phyloP scores from a whole-genome alignment of 2,888 invertebrate species.

The Anaspis maculata region DNA sequence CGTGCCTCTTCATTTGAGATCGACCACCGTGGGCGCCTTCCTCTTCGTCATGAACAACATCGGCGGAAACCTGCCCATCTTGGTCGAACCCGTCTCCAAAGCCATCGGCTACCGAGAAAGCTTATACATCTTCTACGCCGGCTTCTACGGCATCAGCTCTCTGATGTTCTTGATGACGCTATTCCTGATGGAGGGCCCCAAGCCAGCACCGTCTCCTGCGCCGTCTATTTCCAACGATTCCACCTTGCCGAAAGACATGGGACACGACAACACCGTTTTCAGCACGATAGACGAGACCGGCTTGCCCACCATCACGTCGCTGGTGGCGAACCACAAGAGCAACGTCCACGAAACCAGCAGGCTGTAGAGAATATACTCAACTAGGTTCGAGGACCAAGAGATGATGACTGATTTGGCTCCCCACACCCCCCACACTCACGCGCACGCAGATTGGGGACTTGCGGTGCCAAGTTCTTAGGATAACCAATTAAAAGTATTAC shows the following conservation, averaged over 20 bases:
- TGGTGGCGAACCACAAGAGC: conserved; percentile 26
- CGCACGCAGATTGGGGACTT: no score
- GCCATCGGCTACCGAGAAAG: conserved; percentile 75
- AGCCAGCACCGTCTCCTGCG: conserved; percentile 18
- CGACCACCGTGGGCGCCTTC: conserved; percentile 79
- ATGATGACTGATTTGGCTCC: no score
- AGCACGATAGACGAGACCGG: conserved; percentile 35
- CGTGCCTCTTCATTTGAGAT: conserved; percentile 71
- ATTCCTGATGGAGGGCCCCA: conserved; percentile 68
- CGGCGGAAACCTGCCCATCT: conserved; percentile 81
- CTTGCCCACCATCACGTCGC: conserved; percentile 30
- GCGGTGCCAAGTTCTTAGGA: no score
- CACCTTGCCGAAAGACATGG: conserved; percentile 24
- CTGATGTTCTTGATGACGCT: conserved; percentile 73
- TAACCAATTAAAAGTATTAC: no score
- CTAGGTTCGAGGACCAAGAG: no score
- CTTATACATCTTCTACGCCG: conserved; percentile 81
- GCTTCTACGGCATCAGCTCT: conserved; percentile 77
- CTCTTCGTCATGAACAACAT: conserved; percentile 90
- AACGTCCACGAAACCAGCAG: conserved; percentile 26
- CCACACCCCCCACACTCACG: no score
- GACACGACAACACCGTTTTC: conserved; percentile 37
- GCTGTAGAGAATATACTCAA: no score
- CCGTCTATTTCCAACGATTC: background rate
- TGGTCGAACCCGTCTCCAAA: conserved; percentile 78